Base-by-base conservation (phyloP, 2,888 invertebrate genomes). In the Catocala sponsa region DNA sequence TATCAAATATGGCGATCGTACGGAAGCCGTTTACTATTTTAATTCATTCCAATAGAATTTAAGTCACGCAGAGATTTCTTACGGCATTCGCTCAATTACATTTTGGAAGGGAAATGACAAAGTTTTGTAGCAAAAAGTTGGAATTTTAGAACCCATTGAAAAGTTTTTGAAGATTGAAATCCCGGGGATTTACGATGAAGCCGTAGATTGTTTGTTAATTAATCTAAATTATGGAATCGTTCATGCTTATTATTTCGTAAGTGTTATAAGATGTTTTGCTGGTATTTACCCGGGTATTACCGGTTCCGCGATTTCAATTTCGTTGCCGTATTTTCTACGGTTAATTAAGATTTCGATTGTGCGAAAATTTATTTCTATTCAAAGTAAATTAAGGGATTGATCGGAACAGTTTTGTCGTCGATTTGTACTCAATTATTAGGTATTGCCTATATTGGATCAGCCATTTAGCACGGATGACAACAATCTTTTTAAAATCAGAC, bases 141-240 rank as follows among this genome's bases (percentile, higher is more conserved):
- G 33, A 47, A 76, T 76, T 73, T 66, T 57, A 52, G 12, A 61
- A 65, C 56, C 76, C 77, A 76, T 76, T 76, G 71, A 63, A 69
- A 76, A 76, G 47, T 75, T 76, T 38, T 50, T n/a, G 56, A 53
- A 67, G 74, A 73, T 73, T 74, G 74, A 68, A 75, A 76, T 74
- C 66, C 66, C 48, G 50, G 60, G 58, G 70, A 65, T 64, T 68
- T 57, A 52, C 55, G 59, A 57, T 59, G 54, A 51, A 63, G 63
- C 48, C 63, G 15, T 47, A 61, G 67, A 68, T 74, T 74, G 74
- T 70, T 38, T 76, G 66, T 72, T 72, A 67, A 70, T 70, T 74
- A 64, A 72, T 68, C 60, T 67, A 50, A 76, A 74, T 72, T 70
- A 70, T 70, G 65, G 65, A 66, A 76, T 66, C 64, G 59, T 68